Evolutionary conservation across 2,113 vertebrate genomes (phyloP), one percentile per base, ranked within the genome.

Genomic region (Pseudonaja textilis): DNA sequence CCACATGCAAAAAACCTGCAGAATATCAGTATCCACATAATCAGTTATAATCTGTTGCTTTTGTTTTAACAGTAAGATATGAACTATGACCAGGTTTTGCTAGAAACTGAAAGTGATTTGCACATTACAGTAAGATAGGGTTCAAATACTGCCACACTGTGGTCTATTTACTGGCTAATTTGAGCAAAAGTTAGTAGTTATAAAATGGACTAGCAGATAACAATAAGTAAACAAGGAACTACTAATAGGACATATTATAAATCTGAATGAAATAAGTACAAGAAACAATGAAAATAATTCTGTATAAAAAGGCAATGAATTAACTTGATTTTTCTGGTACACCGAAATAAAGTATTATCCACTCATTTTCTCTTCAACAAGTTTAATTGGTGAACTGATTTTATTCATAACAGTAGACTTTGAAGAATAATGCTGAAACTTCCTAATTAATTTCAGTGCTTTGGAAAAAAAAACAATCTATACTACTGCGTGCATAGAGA

Each of bases 261-360:
- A 59, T 6, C 39, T 55, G 23, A 57, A 81, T 74, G 20, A 42
- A 57, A 34, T 89, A 11, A 89, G 23, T n/a, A 34, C 87, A 89
- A 81, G 6, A 9, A 55, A 92, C 45, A 56, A 56, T 61, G 92
- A 81, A 92, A 93, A 0, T 52, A 92, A 85, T 91, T 88, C 85
- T 90, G 3, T 69, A 57, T 26, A 91, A 94, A 47, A 89, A 89
- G 85, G 94, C 92, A 90, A 92, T 64, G 85, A 95, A 94, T 94
- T 93, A 91, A 22, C 69, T 81, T 88, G n/a, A 57, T 89, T 39
- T 86, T 39, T 89, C 26, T 18, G 61, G 8, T 52, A 56, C 2
- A 20, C 34, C 22, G 52, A n/a, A 50, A 34, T 86, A 52, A 54
- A 89, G 85, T 3, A 85, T 20, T 39, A 56, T 90, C 22, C 85